Evolutionary conservation across 1,140 invertebrate species (phyloP), one percentile per base, ranked within the genome.

Genomic region (Ceratina australensis): DNA sequence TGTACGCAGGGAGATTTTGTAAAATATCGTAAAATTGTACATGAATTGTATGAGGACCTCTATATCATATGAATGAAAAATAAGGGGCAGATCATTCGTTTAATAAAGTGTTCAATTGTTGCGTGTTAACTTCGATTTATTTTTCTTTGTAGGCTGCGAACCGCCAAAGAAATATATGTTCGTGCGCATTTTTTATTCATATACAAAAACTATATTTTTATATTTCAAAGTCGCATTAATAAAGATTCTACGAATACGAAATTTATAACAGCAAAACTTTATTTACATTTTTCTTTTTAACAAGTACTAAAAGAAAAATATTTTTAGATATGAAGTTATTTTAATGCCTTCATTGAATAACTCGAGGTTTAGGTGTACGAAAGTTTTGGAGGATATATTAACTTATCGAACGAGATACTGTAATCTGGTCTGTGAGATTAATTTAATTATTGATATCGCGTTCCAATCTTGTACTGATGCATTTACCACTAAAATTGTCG

Each of bases 391-490:
- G 42, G n/a, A n/a, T 59, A 66, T 28, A 68, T 16, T 54, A 49
- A 68, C 59, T 75, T 75, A 75, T 22, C 18, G 13, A 47, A 52
- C 24, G 24, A 54, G n/a, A 20, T 49, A 74, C 56, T 74, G 20
- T 73, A 18, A 10, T 8, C 18, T 47, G 22, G 50, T 75, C 22
- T 57, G 24, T 67, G 24, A 42, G 13, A 68, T 75, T 68, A 54
- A 68, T 68, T 76, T 69, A 50, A 69, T 28, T 22, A 26, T n/a
- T 47, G 28, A 69, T 76, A 69, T 42, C 8, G 74, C 7, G 56
- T 47, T 76, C 65, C 50, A 75, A 76, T 76, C 12, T 76, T 54
- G 52, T 54, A 54, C n/a, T 61, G 49, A 2, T 10, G 66, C 56
- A 71, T 61, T 69, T 61, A 52, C 28, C 20, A 42, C 42, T 50